These are phyloP conservation scores for Paraescarpia echinospica DNA, from an alignment of 1,140 invertebrate species.

Conservation along the genomic window DNA sequence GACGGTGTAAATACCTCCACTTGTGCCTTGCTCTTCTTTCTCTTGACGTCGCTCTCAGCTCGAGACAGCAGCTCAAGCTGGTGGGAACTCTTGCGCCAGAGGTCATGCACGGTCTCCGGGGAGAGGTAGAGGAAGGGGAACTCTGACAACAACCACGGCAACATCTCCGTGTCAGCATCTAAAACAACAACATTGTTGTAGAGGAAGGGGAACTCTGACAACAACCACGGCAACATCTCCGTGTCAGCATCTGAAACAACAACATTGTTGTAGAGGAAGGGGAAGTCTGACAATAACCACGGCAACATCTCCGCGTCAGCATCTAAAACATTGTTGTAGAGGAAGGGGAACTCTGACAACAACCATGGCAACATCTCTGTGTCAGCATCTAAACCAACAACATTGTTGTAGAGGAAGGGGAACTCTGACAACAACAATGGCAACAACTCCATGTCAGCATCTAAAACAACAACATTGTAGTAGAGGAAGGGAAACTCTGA, in stretches of 20 bases:
- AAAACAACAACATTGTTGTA: conserved; percentile 25
- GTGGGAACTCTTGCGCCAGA: conserved; percentile 50
- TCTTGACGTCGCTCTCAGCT: conserved; percentile 46
- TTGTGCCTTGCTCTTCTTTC: conserved; percentile 49
- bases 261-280: conserved; percentile 32
- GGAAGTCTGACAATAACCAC: conserved; percentile 50
- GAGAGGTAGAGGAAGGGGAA: conserved; percentile 55
- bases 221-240: conserved; percentile 47
- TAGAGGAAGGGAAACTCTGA: too few relatives aligned
- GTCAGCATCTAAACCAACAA: neutral
- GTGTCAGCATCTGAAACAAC: neutral
- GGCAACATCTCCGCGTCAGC: conserved; percentile 43
- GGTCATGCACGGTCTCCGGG: conserved; percentile 54
- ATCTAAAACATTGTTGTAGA: conserved; percentile 33
- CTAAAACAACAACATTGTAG: conserved; percentile 22
- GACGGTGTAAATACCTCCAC: too few relatives aligned
- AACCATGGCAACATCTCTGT: conserved; percentile 48
- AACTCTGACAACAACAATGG: conserved; percentile 54
- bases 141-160: conserved; percentile 52
- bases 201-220: conserved; percentile 56
- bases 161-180: conserved; percentile 34
- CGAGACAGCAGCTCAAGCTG: conserved; percentile 54
- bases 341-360: conserved; percentile 56
- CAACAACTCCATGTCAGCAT: conserved; percentile 39
- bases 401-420: conserved; percentile 43